Base-by-base conservation (phyloP, 2,113 vertebrate genomes). In the Percina caprodes region DNA sequence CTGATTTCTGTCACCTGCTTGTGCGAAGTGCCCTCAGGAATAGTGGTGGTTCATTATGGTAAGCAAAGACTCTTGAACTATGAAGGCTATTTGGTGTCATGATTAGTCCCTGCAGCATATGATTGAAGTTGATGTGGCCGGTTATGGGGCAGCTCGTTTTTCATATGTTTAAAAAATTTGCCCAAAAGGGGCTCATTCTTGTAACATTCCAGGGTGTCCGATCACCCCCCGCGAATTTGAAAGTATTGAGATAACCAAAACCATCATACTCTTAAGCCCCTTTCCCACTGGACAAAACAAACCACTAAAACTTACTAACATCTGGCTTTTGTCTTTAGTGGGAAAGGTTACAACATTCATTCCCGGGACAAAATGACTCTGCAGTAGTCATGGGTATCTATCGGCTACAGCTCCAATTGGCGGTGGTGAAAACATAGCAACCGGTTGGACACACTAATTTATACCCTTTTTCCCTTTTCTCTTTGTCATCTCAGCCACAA, bases 151-250 rank as follows among this genome's bases (percentile, higher is more conserved):
- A 33, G 75, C 33, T 83, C 59, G 77, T 61, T 35, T 85, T 78
- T 68, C 70, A 61, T 46, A 70, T 19, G 55, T 39, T 54, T 2
- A 71, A 83, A 82, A 42, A 87, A 81, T 86, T 88, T 87, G 51
- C 74, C 84, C 65, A 10, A 33, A 80, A 87, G 84, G 75, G 45
- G 18, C 18, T 77, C 39, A 87, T 88, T 87, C 86, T 70, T 81
- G 19, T 73, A 86, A 84, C 89, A 91, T 92, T 90, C 90, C 83
- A 62, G 2, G 65, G 86, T 52, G 49, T 88, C 48, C 18, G 11
- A 76, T 83, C 63, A 2, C 9, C 39, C 35, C 10, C 13, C 18
- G 4, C 18, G 4, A 70, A 73, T 77, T 69, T 76, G 14, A 74
- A 72, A 80, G 52, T 61, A 35, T 26, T 52, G 46, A 66, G 15